phyloP scores from a whole-genome alignment of 37 sponge, comb jelly and placozoan genomes.

The Eunapius fragilis region DNA sequence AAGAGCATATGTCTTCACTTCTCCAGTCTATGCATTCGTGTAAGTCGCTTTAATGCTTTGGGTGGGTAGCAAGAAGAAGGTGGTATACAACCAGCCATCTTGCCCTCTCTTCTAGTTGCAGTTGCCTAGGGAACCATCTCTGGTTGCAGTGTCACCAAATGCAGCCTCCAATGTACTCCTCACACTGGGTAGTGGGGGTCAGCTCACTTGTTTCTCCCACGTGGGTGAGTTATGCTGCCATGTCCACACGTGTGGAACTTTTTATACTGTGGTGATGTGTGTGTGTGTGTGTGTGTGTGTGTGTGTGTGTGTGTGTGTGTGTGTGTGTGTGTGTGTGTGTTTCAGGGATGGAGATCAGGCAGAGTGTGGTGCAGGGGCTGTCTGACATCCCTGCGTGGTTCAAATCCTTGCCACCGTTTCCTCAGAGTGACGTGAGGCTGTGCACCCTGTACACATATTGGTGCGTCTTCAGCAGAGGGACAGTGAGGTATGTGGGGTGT shows the following conservation, averaged over 20 bases:
- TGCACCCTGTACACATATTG: constrained; percentile 52
- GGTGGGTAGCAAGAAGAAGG: neutral
- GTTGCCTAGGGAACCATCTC: neutral
- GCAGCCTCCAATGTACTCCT: neutral
- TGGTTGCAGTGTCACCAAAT: neutral
- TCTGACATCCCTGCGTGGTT: neutral
- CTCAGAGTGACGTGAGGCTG: constrained; percentile 7
- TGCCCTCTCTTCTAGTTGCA: neutral
- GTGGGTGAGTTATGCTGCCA: neutral
- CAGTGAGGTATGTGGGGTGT: constrained; percentile 45
- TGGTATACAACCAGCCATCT: too few relatives aligned
- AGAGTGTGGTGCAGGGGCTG: neutral
- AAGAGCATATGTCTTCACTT: neutral
- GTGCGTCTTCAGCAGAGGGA: constrained; percentile 58
- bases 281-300: too few relatives aligned
- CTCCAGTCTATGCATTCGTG: neutral
- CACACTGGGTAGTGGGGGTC: neutral
- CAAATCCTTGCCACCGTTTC: constrained; percentile 4
- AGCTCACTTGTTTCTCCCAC: neutral
- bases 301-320: too few relatives aligned
- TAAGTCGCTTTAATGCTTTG: neutral
- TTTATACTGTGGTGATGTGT: too few relatives aligned
- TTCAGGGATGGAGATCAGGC: neutral
- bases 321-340: too few relatives aligned
- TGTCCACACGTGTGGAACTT: neutral